These are phyloP conservation scores for Anthoscopus minutus DNA, from an alignment of 2,113 vertebrate genomes.

Conservation along the genomic window DNA sequence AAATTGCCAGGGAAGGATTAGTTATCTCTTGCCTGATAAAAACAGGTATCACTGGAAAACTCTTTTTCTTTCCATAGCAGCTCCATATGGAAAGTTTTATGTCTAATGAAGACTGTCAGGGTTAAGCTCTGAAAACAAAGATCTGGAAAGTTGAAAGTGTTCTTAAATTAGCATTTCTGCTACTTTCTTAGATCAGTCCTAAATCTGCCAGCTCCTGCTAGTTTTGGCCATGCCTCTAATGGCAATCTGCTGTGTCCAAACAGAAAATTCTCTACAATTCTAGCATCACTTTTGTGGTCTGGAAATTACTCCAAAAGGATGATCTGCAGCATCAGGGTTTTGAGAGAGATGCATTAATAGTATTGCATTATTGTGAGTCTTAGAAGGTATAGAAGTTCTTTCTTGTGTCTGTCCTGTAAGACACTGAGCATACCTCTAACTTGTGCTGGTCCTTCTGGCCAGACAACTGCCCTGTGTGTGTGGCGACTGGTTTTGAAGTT, in stretches of 20 bases:
- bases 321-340: not conserved
- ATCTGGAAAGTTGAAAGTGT: not conserved
- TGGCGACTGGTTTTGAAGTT: not conserved
- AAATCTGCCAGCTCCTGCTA: not conserved
- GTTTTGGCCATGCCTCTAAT: not conserved
- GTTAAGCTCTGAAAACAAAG: conserved; percentile 19
- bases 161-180: conserved; percentile 8
- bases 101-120: not conserved
- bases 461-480: not conserved
- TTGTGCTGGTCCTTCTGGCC: not conserved
- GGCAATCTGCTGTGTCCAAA: not conserved
- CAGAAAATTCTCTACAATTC: not conserved
- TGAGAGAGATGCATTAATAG: not conserved
- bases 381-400: not conserved
- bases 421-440: not conserved
- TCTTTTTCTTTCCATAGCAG: not conserved
- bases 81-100: not conserved
- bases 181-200: not conserved
- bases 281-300: not conserved
- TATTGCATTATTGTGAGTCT: not conserved
- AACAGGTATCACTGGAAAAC: not conserved
- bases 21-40: conserved; percentile 13
- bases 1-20: conserved; percentile 18
- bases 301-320: not conserved
- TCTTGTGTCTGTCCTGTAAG: not conserved